These are phyloP conservation scores for Suricata suricatta DNA, from an alignment of 2,113 vertebrate species.

Conservation along the genomic window DNA sequence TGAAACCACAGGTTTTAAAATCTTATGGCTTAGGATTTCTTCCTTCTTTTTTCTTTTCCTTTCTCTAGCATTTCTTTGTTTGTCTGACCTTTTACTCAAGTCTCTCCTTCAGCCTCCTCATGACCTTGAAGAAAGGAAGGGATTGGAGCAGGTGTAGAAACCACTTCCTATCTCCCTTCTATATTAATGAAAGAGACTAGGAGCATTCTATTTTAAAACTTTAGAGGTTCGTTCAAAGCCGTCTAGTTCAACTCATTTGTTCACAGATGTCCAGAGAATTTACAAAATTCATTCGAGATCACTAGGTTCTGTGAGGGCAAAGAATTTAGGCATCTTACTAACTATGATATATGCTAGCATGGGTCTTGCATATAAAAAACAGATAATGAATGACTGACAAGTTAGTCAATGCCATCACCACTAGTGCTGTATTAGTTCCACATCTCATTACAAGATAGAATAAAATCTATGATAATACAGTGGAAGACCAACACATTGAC, in stretches of 20 bases:
- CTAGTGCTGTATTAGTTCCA: not conserved
- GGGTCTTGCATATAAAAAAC: not conserved
- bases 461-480: not conserved
- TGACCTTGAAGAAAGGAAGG: not conserved
- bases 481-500: not conserved
- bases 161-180: not conserved
- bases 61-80: not conserved
- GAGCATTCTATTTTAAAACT: not conserved
- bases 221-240: conserved; percentile 33
- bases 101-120: not conserved
- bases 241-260: conserved; percentile 23
- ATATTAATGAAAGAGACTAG: not conserved
- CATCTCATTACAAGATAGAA: not conserved
- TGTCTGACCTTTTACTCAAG: not conserved
- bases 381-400: not conserved
- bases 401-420: not conserved
- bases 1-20: conserved; percentile 62
- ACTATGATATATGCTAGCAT: not conserved
- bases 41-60: not conserved
- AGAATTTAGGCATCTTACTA: not conserved
- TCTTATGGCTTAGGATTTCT: not conserved
- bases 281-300: not conserved
- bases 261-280: conserved; percentile 33
- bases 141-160: not conserved
- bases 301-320: not conserved